phyloP scores from a whole-genome alignment of 2,113 vertebrate species.

The Athene noctua region DNA sequence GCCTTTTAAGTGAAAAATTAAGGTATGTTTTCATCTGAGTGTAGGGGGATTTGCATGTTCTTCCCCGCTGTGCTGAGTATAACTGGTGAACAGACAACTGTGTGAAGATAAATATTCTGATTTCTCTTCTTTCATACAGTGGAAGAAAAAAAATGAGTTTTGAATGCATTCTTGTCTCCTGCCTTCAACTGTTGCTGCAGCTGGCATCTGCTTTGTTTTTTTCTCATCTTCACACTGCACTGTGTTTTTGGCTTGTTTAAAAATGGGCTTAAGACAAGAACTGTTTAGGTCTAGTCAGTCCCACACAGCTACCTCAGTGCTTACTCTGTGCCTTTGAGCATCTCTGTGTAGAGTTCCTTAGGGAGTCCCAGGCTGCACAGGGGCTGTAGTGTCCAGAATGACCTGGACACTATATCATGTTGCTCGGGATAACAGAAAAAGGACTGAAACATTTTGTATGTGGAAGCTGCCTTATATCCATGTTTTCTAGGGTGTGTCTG shows the following conservation, averaged over 20 bases:
- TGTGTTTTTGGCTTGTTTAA: neutral
- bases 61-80: neutral
- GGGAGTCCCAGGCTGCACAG: neutral
- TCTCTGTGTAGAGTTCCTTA: neutral
- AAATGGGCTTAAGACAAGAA: neutral
- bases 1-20: slow-evolving; percentile 8
- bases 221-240: neutral
- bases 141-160: neutral
- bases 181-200: neutral
- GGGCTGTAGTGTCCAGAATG: neutral
- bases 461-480: neutral
- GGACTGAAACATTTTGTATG: neutral
- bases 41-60: neutral
- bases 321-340: neutral
- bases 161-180: neutral
- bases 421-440: neutral
- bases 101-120: neutral
- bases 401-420: neutral
- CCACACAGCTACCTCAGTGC: neutral
- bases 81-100: neutral
- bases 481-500: neutral
- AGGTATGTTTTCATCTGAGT: neutral
- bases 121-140: neutral
- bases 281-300: neutral
- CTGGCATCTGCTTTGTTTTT: neutral